phyloP scores from a whole-genome alignment of 53 echinoderm and acorn worm genomes.

The Temnopleurus reevesii region DNA sequence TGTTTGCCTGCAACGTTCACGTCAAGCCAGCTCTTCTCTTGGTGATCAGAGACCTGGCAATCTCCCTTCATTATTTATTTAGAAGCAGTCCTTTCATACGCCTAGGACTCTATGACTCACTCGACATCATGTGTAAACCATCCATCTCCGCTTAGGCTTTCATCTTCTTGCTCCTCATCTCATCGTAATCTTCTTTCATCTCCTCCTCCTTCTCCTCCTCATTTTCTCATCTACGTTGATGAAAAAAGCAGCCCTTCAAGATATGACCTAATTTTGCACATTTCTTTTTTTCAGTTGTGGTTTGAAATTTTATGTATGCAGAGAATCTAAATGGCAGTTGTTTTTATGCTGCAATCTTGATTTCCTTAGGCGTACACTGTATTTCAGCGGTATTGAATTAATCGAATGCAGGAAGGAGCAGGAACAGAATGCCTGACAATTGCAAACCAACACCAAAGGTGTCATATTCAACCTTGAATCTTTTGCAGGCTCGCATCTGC shows the following conservation, averaged over 20 bases:
- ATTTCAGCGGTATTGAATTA: neutral
- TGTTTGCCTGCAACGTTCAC: neutral
- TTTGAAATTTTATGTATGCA: neutral
- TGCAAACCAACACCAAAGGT: neutral
- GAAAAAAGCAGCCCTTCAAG: neutral
- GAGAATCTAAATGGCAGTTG: neutral
- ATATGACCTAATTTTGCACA: neutral
- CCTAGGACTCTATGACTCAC: neutral
- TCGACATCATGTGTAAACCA: neutral
- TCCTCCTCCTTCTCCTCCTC: neutral
- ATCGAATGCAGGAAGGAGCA: neutral
- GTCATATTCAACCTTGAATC: neutral
- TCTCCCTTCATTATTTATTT: slow-evolving; percentile 27
- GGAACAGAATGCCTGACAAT: neutral
- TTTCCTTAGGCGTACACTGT: too few species aligned
- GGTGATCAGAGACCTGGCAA: neutral
- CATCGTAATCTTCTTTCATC: too few species aligned
- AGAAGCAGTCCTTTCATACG: neutral
- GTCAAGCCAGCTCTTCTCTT: neutral
- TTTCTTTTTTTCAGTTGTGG: neutral
- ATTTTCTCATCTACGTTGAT: neutral
- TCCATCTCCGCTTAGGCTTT: neutral
- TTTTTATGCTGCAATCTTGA: neutral
- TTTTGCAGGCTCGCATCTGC: neutral
- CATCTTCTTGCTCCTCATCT: neutral